phyloP scores from a whole-genome alignment of 2,888 invertebrate genomes.

The Anaspis maculata region DNA sequence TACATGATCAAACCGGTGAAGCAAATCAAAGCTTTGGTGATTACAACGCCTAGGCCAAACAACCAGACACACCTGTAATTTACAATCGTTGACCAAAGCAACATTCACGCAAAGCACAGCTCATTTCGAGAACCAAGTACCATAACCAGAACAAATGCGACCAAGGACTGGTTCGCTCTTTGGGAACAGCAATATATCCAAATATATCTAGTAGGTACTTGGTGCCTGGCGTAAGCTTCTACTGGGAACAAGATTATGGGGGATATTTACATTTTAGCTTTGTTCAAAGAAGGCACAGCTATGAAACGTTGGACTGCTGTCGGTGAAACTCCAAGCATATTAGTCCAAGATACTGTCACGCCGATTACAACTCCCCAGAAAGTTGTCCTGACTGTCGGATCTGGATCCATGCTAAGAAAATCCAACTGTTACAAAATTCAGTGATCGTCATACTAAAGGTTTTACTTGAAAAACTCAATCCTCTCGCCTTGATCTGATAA shows the following conservation, averaged over 20 bases:
- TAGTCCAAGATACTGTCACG: conserved; percentile 43
- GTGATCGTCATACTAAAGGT: conserved; percentile 24
- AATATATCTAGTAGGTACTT: too few relatives aligned
- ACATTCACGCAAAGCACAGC: too few relatives aligned
- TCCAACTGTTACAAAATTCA: not conserved
- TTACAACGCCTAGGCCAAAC: conserved; percentile 31
- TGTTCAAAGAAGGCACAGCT: conserved; percentile 36
- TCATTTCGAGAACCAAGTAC: too few relatives aligned
- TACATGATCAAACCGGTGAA: conserved; percentile 48
- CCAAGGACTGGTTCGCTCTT: too few relatives aligned
- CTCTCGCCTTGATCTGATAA: conserved; percentile 47
- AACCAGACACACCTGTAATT: conserved; percentile 11
- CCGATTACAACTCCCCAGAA: conserved; percentile 55
- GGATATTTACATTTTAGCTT: conserved; percentile 34
- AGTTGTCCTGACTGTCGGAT: conserved; percentile 51
- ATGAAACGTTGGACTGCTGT: conserved; percentile 40
- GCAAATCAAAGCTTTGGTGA: conserved; percentile 36
- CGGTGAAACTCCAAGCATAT: conserved; percentile 37
- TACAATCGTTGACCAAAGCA: conserved; percentile 6
- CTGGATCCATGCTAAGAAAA: conserved; percentile 50
- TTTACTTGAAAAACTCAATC: conserved; percentile 49
- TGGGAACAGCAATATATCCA: too few relatives aligned
- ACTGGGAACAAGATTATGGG: not conserved
- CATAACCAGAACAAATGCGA: too few relatives aligned
- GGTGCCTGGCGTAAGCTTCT: too few relatives aligned